Evolutionary conservation across 2,113 vertebrate genomes (phyloP).

Genomic region (Callospermophilus lateralis): DNA sequence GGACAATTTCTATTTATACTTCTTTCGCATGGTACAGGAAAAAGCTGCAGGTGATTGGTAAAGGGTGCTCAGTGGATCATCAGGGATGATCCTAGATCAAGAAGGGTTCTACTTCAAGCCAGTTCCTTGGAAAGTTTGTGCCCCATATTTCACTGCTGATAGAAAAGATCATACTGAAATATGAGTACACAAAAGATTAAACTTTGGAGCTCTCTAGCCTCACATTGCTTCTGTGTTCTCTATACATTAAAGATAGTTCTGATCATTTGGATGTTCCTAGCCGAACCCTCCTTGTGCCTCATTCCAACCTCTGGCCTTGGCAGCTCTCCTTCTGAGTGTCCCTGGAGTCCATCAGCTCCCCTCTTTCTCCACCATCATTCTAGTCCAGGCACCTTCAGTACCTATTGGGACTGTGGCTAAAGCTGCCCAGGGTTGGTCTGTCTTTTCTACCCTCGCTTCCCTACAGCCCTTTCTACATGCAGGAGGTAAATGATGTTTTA

Average conservation of each 20-base stretch:
- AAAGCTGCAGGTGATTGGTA: background rate
- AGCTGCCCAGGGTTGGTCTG: background rate
- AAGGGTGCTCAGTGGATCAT: background rate
- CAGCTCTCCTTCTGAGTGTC: background rate
- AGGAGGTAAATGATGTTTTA: background rate
- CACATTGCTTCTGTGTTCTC: background rate
- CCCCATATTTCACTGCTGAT: background rate
- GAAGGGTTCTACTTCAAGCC: background rate
- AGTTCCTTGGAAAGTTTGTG: background rate
- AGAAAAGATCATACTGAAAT: background rate
- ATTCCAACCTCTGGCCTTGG: background rate
- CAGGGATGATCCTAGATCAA: background rate
- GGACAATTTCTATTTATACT: background rate
- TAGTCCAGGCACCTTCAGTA: background rate
- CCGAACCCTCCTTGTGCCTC: background rate
- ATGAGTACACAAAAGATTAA: background rate
- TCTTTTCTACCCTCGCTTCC: background rate
- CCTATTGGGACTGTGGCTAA: too few species aligned
- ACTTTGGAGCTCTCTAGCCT: accelerated
- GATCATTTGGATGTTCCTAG: background rate
- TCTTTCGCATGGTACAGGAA: background rate
- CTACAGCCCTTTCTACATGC: background rate
- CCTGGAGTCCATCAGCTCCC: background rate
- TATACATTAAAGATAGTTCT: background rate
- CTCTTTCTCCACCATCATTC: background rate